Percentiles rank a stretch among this genome's conserved stretches.
phyloP scores from a whole-genome alignment of 2,797 vertebrate genomes.

The Pseudochaenichthys georgianus region DNA sequence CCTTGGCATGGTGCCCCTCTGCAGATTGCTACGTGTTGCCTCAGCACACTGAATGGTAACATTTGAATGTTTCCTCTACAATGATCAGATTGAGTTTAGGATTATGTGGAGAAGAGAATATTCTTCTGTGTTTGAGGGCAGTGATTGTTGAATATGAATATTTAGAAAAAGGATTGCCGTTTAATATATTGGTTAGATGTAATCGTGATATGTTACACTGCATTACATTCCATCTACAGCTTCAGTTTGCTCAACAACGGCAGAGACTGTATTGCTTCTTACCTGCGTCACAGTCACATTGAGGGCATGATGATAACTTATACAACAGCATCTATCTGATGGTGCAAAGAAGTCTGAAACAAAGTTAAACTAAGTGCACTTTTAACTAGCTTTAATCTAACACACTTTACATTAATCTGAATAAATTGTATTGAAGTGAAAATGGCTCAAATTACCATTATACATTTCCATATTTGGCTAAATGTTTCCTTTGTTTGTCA shows the following conservation, averaged over 20 bases:
- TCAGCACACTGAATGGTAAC: slow-evolving; percentile 1
- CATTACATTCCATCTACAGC: not conserved
- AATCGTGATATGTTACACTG: not conserved
- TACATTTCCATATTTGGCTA: not conserved
- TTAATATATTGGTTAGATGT: not conserved
- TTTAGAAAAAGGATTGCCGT: not conserved
- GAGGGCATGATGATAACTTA: not conserved
- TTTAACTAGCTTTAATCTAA: not conserved
- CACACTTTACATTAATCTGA: not conserved
- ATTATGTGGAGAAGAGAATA: not conserved
- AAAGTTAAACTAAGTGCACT: not conserved
- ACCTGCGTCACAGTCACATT: not conserved
- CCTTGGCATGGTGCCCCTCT: slow-evolving; percentile 45
- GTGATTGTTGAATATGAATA: not conserved
- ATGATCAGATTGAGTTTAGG: slow-evolving; percentile 12
- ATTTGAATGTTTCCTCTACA: slow-evolving; percentile 1
- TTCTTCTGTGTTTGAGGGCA: slow-evolving; percentile 2
- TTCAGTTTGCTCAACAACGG: not conserved
- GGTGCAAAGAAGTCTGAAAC: not conserved
- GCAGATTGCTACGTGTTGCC: slow-evolving; percentile 34
- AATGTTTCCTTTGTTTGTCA: not conserved
- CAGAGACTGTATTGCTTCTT: not conserved
- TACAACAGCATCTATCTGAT: not conserved
- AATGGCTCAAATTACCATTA: too few relatives aligned
- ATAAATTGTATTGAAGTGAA: not conserved